A percentile compares a stretch with the other conserved stretches of the same genome.
Conservation (phyloP, 1,140 invertebrate genomes). For the Oscheius sp. region DNA sequence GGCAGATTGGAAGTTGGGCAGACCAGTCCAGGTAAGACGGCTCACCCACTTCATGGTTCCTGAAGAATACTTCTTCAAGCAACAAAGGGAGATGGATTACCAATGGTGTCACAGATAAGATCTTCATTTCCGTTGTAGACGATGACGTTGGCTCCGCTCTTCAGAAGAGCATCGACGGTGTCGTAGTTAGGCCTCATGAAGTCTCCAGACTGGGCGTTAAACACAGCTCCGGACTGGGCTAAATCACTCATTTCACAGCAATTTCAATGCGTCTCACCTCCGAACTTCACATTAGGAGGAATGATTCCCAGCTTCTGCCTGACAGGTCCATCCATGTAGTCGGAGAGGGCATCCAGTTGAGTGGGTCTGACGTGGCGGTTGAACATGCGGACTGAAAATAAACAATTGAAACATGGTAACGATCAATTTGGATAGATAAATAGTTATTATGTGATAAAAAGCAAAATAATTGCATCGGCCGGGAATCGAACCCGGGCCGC, state of each 20-base stretch:
- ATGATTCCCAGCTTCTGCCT: conserved; percentile 61
- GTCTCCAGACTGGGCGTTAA: conserved; percentile 58
- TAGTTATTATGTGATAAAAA: background rate
- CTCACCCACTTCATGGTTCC: conserved; percentile 54
- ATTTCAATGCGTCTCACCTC: conserved; percentile 27
- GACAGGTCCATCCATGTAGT: conserved; percentile 61
- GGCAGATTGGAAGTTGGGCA: conserved; percentile 40
- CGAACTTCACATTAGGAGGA: conserved; percentile 60
- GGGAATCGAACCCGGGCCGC: conserved; percentile 84
- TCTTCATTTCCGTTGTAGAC: conserved; percentile 63
- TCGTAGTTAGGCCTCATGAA: conserved; percentile 62
- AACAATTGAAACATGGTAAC: background rate
- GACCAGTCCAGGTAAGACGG: conserved; percentile 46
- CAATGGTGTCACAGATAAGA: conserved; percentile 60
- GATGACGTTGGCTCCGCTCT: conserved; percentile 55
- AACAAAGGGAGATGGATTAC: conserved; percentile 36
- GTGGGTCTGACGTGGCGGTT: conserved; percentile 30
- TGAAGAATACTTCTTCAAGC: background rate
- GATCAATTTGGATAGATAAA: background rate
- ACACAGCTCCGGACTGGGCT: conserved; percentile 61
- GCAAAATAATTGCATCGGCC: conserved; percentile 62
- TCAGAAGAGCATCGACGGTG: conserved; percentile 59
- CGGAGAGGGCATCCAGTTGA: conserved; percentile 47
- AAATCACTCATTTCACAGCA: background rate
- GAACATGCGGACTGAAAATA: conserved; percentile 1